These are phyloP conservation scores for Agriopis marginaria DNA, from an alignment of 2,888 invertebrate species.

Conservation along the genomic window DNA sequence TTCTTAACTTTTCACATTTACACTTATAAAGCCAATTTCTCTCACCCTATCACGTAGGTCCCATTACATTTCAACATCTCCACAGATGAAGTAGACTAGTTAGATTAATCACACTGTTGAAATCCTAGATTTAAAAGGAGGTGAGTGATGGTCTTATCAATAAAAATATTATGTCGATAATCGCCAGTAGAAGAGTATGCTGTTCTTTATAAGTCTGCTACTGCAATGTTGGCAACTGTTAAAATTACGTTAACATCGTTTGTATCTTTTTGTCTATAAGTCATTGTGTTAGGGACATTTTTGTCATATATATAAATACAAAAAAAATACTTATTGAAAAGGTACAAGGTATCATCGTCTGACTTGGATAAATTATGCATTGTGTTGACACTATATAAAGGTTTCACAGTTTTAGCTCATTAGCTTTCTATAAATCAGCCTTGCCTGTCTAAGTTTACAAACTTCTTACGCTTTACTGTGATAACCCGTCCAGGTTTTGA, in stretches of 20 bases:
- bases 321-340: too few relatives aligned
- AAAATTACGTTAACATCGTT: too few relatives aligned
- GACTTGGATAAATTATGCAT: too few relatives aligned
- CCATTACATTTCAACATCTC: conserved; percentile 56
- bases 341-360: too few relatives aligned
- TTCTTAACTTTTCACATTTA: conserved; percentile 40
- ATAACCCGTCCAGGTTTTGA: conserved; percentile 66
- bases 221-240: too few relatives aligned
- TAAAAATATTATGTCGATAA: neutral
- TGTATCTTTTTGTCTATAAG: too few relatives aligned
- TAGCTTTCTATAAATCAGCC: neutral
- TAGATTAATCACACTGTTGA: neutral
- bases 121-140: neutral
- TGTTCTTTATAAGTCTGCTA: too few relatives aligned
- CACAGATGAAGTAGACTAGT: conserved; percentile 16
- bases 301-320: too few relatives aligned
- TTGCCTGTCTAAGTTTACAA: neutral
- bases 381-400: too few relatives aligned
- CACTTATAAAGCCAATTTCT: conserved; percentile 40
- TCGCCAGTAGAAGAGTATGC: neutral
- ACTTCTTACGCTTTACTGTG: conserved; percentile 10
- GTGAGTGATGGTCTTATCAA: too few relatives aligned
- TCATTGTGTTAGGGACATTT: too few relatives aligned
- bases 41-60: conserved; percentile 64
- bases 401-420: too few relatives aligned